Evolutionary conservation across 1,140 invertebrate species (phyloP).

Genomic region (Aporrectodea caliginosa): DNA sequence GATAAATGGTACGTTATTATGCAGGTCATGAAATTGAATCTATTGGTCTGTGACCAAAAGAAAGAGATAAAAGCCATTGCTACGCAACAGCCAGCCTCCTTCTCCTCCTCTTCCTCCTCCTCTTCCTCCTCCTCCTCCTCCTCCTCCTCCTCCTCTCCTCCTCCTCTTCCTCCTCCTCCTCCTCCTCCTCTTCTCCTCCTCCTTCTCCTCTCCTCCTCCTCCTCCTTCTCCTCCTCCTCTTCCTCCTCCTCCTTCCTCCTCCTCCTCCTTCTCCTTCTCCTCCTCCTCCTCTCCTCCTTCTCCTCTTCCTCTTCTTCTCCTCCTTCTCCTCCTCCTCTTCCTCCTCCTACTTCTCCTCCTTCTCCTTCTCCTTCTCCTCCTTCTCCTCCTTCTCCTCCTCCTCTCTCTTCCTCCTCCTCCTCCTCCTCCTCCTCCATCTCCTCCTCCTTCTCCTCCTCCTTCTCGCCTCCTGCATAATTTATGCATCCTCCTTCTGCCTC

Average conservation of each 20-base stretch:
- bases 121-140: not conserved
- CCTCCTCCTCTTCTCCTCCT: not conserved
- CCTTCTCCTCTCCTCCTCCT: not conserved
- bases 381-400: not conserved
- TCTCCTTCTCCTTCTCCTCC: not conserved
- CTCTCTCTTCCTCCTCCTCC: not conserved
- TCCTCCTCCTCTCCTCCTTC: not conserved
- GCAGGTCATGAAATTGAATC: too few species aligned
- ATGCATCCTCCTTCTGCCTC: not conserved
- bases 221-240: not conserved
- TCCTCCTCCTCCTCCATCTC: not conserved
- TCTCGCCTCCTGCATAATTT: not conserved
- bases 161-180: not conserved
- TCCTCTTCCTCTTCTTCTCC: not conserved
- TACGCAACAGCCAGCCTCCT: too few species aligned
- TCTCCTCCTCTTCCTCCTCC: not conserved
- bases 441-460: constrained; percentile 10
- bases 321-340: not conserved
- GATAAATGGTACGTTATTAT: too few species aligned
- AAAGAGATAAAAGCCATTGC: too few species aligned
- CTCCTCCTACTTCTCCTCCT: not conserved
- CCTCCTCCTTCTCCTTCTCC: not conserved
- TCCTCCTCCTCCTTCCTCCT: not conserved
- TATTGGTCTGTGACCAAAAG: too few species aligned
- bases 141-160: constrained; percentile 7